Percentiles rank a stretch among this genome's conserved stretches.
phyloP scores from a whole-genome alignment of 2,113 vertebrate genomes.

The Acanthisitta chloris region DNA sequence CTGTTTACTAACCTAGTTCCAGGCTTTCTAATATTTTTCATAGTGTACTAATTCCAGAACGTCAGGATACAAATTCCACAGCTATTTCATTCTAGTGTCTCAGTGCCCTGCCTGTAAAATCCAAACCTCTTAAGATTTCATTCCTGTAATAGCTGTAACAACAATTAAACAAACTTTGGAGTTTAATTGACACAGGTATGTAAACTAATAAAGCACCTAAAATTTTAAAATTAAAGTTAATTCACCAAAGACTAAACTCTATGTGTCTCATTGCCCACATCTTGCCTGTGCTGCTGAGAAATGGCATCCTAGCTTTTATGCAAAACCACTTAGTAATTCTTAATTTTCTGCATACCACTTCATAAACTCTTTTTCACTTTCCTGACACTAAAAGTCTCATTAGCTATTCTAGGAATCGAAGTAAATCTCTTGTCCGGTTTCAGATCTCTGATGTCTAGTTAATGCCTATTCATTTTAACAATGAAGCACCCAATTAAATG shows the following conservation, averaged over 20 bases:
- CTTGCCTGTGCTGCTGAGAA: background rate
- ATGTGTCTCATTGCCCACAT: background rate
- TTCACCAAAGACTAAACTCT: background rate
- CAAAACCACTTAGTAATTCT: background rate
- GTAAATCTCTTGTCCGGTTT: background rate
- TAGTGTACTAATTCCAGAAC: background rate
- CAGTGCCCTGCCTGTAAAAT: background rate
- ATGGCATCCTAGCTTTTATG: background rate
- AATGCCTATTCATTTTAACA: background rate
- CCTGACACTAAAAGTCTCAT: background rate
- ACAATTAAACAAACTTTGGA: background rate
- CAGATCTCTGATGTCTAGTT: background rate
- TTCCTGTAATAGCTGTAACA: background rate
- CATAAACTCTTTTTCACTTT: background rate
- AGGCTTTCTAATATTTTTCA: background rate
- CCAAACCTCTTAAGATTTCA: background rate
- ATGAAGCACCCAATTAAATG: background rate
- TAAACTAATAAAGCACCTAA: background rate
- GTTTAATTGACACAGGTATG: background rate
- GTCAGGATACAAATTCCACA: background rate
- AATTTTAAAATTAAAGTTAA: background rate
- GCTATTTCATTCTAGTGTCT: background rate
- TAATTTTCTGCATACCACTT: background rate
- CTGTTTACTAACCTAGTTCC: background rate
- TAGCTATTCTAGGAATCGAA: background rate